Conservation (phyloP, 2,797 vertebrate species). For the Enteromius paludinosus region DNA sequence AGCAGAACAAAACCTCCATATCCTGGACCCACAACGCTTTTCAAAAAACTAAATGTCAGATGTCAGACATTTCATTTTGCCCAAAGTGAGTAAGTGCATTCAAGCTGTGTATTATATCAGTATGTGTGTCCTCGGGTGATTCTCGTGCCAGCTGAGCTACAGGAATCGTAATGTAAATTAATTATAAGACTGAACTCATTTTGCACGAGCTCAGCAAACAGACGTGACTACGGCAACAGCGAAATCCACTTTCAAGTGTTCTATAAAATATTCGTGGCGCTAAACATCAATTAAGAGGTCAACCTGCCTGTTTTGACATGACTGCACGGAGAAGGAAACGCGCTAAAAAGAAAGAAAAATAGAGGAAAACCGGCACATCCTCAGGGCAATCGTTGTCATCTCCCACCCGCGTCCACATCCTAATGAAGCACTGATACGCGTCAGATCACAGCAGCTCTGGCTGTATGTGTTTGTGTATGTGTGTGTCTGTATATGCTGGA, state of each 20-base stretch:
- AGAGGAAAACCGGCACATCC: neutral
- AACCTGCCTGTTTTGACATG: neutral
- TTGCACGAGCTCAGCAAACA: constrained; percentile 12
- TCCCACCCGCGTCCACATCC: constrained; percentile 24
- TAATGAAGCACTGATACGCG: constrained; percentile 43
- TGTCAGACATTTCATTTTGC: constrained; percentile 12
- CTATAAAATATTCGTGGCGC: constrained; percentile 9
- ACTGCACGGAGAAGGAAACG: neutral
- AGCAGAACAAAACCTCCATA: constrained; percentile 11
- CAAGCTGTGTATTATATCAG: neutral
- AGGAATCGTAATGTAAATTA: constrained; percentile 23
- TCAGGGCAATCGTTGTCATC: constrained; percentile 37
- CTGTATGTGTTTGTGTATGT: neutral
- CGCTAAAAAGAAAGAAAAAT: neutral
- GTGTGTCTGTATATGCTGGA: neutral
- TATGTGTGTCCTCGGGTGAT: neutral
- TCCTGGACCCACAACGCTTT: constrained; percentile 10
- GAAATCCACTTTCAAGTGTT: constrained; percentile 9
- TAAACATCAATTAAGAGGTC: constrained; percentile 22
- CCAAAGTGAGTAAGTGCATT: neutral
- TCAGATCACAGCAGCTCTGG: constrained; percentile 20
- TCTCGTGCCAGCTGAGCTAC: constrained; percentile 22
- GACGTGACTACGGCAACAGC: neutral
- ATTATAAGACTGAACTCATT: constrained; percentile 17
- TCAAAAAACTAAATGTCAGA: constrained; percentile 21